Base-by-base conservation (phyloP, 2,113 vertebrate species). In the Alaudala cheleensis region DNA sequence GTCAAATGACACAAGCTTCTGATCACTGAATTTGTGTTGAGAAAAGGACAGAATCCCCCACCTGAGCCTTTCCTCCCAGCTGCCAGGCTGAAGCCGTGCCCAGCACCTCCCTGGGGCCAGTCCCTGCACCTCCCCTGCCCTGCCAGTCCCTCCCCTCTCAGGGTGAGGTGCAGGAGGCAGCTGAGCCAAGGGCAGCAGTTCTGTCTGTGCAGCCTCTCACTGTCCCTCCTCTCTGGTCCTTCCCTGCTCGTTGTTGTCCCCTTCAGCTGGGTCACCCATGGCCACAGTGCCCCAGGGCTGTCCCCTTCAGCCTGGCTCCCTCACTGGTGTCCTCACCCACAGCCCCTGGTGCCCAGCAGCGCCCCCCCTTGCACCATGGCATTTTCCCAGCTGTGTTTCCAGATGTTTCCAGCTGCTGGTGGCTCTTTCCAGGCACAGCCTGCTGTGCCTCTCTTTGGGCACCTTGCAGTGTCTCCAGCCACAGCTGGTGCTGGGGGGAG, bases 51-150 rank as follows among this genome's bases (percentile, higher is more conserved):
- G 9, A 29, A 23, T 33, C 3, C 1, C 15, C 42, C 20, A 14
- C 0, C 0, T 19, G 28, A 66, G 28, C 37, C 11, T 49, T n/a
- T 50, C 13, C 10, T 56, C 7, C 14, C 24, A 6, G 3, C 10
- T 64, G 17, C 4, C 4, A 4, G 14, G 34, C 14, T 37, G 44
- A 16, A 1, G 5, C 8, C 5, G 22, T 24, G 18, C 5, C 44
- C 28, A 6, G 0, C 8, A 2, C 5, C 22, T 28, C 3, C 5
- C 10, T 0, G 0, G 1, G 1, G 8, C 7, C 24, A 10, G 8
- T 8, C 21, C 39, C 34, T 4, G 57, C n/a, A 1, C 19, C 47
- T 11, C 1, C 0, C 1, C 9, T 40, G 65, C 42, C n/a, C 16
- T 10, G 4, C 5, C 65, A 10, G 15, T 1, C 3, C 11, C 54